phyloP scores from a whole-genome alignment of 1,140 invertebrate genomes.

The Zaprionus gabonicus region DNA sequence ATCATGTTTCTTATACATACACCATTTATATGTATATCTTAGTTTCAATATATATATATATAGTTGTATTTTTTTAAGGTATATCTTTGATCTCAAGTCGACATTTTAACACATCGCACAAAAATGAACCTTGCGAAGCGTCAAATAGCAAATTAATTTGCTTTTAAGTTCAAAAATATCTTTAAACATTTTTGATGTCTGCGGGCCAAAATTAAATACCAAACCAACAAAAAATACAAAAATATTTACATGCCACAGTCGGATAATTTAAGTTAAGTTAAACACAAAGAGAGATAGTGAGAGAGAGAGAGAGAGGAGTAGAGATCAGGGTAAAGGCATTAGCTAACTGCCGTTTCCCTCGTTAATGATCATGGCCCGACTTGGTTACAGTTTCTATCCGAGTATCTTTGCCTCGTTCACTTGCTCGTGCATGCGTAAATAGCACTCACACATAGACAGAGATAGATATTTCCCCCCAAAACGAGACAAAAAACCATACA shows the following conservation, averaged over 20 bases:
- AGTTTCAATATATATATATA: neutral
- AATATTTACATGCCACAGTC: constrained; percentile 6
- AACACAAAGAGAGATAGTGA: neutral
- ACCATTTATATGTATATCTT: too few species aligned
- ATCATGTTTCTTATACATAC: neutral
- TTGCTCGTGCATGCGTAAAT: constrained; percentile 39
- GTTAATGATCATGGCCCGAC: constrained; percentile 41
- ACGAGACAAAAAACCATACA: neutral
- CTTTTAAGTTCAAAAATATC: neutral
- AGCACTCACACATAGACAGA: neutral
- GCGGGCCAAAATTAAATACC: neutral
- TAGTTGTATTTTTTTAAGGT: neutral
- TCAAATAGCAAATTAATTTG: constrained; percentile 9
- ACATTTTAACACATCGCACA: constrained; percentile 1
- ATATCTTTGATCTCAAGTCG: neutral
- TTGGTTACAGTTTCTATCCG: constrained; percentile 37
- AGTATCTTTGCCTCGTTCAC: constrained; percentile 29
- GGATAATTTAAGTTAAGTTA: neutral
- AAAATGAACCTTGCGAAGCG: neutral
- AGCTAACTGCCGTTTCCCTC: constrained; percentile 38
- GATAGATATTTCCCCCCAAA: neutral
- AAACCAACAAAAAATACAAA: constrained; percentile 11
- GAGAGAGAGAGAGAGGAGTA: neutral
- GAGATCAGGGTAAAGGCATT: constrained; percentile 23
- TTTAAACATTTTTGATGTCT: neutral